Evolutionary conservation across 2,888 invertebrate species (phyloP), one percentile per base, ranked within the genome.

Genomic region (Acrocyrtus sp.): DNA sequence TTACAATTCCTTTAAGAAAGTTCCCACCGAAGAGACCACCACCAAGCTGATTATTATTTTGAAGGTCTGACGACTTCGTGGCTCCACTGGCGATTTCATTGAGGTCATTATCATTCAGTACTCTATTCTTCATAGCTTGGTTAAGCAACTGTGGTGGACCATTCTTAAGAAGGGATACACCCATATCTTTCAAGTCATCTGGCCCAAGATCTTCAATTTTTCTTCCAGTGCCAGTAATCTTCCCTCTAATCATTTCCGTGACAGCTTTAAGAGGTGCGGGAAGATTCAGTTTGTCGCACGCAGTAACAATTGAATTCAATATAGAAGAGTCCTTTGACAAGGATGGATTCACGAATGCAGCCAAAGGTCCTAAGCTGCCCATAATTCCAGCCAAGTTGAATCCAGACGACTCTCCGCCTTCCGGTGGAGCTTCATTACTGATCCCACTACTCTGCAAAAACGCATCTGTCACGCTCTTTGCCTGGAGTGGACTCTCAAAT

Each of bases 401-500:
- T 15, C 48, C 58, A 12, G 21, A 48, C 0, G 54, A 41, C 10
- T 60, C 61, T 3, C 22, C 48, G 1, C 58, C 73, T 1, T 70
- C 57, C n/a, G n/a, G n/a, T n/a, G n/a, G n/a, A 17, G 53, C 63
- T 4, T 75, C 68, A n/a, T 70, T 73, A 1, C 17, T 53, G 0
- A 76, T 45, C 21, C 75, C 77, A 24, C 51, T 51, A 22, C 66
- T 76, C 22, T 72, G 58, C 61, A 80, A 26, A 47, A 43, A 78
- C 8, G 60, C 53, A 17, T 80, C 78, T n/a, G 80, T 53, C 1
- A 80, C 63, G 19, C 63, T 65, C 41, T 78, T 80, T n/a, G 74
- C 75, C 63, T 80, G 80, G 1, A 78, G 50, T 8, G 80, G 77
- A 58, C 21, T 77, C 56, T 76, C 77, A 57, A 77, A 78, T 34